A percentile compares a stretch with the other conserved stretches of the same genome.
Conservation (phyloP, 2,113 vertebrate genomes). For the Corynorhinus townsendii region DNA sequence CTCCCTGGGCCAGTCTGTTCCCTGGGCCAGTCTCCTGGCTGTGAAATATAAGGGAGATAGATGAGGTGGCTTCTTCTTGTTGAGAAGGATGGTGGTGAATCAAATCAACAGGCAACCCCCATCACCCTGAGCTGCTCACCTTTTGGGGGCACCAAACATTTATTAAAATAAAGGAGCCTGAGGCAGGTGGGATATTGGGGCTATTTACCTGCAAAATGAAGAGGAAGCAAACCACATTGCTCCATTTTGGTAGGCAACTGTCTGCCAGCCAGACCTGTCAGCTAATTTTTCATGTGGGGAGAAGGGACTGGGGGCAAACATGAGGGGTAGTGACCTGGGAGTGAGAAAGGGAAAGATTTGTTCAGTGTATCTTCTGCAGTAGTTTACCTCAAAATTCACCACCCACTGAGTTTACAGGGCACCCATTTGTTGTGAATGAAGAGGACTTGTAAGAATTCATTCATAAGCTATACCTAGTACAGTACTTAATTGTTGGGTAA, state of each 20-base stretch:
- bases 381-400: neutral
- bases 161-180: neutral
- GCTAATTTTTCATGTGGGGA: neutral
- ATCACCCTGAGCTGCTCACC: neutral
- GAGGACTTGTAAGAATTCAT: neutral
- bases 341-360: neutral
- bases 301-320: neutral
- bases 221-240: neutral
- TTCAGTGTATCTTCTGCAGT: neutral
- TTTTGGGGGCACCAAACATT: neutral
- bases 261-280: neutral
- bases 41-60: neutral
- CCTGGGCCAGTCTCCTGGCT: too few relatives aligned
- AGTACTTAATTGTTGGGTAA: neutral
- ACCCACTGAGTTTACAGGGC: neutral
- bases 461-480: neutral
- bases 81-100: neutral
- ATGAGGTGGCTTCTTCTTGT: neutral
- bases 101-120: neutral
- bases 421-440: neutral
- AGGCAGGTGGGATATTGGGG: neutral
- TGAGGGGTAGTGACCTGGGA: neutral
- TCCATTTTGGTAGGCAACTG: neutral
- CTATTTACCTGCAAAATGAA: neutral
- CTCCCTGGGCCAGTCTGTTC: neutral